Base-by-base conservation (phyloP, 2,888 invertebrate genomes). In the Ophraella communa region DNA sequence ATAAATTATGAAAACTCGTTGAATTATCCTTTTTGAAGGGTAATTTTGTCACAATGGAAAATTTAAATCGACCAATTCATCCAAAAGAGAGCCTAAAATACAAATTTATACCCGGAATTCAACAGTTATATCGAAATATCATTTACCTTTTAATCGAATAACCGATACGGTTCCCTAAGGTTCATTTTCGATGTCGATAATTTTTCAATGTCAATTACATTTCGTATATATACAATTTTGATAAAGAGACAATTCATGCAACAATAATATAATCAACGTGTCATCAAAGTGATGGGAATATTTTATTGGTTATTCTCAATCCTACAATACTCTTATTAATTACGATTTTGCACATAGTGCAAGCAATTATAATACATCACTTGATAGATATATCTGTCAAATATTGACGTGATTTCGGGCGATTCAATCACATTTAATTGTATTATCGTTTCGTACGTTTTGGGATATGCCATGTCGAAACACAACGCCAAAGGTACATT, bases 281-380 rank as follows among this genome's bases (percentile, higher is more conserved):
- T 39, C 39, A 39, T 39, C 8, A 39, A 39, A 39, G n/a, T 17
- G 17, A 5, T 17, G 7, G 30, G 17, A 8, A 14, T 8, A 39
- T 39, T 39, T 14, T 39, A 39, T 39, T 39, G 17, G 39, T 17
- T 39, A 42, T 56, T 23, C 14, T 56, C 33, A 33, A 17, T 44
- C 21, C 20, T 17, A 14, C 35, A 35, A n/a, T 20, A 30, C 45
- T 47, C 47, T 57, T 45, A 30, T 45, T 57, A 45, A 57, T 57
- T 47, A 57, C 47, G 33, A 57, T 45, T 57, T 57, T 45, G 18
- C 55, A 56, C 55, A 42, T 21, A 44, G 47, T 23, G 44, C 17
- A 42, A 47, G 57, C 57, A 57, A 51, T 60, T 42, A 61, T 54
- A 33, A 54, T 61, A 45, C 54, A 33, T 54, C 54, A 47, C 54